These are phyloP conservation scores for Leiothrix lutea DNA, from an alignment of 2,113 vertebrate genomes.

Conservation along the genomic window DNA sequence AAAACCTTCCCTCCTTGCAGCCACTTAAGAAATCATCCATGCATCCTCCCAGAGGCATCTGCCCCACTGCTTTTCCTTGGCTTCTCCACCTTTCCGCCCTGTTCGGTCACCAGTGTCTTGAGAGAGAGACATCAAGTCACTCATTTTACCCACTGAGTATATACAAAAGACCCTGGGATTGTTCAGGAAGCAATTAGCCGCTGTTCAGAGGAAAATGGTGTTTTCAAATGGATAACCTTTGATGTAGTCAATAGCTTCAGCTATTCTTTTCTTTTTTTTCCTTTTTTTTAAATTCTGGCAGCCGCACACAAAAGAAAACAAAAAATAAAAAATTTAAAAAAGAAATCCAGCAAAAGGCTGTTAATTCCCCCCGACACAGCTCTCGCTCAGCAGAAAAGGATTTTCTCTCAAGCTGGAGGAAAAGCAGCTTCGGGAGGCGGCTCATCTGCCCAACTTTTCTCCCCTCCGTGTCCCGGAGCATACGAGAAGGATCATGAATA, in stretches of 20 bases:
- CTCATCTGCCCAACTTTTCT: constrained; percentile 59
- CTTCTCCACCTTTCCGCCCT: constrained; percentile 32
- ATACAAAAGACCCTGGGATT: constrained; percentile 70
- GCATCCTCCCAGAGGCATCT: constrained; percentile 25
- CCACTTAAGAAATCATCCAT: constrained; percentile 34
- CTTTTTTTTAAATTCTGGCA: neutral
- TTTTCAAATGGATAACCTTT: constrained; percentile 75
- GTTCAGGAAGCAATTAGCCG: constrained; percentile 72
- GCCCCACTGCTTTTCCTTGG: neutral
- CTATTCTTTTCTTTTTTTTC: neutral
- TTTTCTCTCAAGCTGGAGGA: neutral
- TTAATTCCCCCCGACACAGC: neutral
- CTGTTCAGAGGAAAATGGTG: constrained; percentile 62
- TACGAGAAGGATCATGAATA: neutral
- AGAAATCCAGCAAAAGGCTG: neutral
- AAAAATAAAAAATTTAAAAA: neutral
- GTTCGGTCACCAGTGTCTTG: constrained; percentile 23
- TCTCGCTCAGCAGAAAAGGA: constrained; percentile 22
- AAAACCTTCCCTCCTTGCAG: neutral
- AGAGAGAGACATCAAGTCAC: constrained; percentile 45
- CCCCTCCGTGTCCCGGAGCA: neutral
- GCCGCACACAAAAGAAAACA: neutral
- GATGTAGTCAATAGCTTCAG: constrained; percentile 64
- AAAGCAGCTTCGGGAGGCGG: neutral
- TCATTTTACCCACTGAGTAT: constrained; percentile 61